Conservation (phyloP, 2,888 invertebrate genomes). For the Tetranychus truncatus region DNA sequence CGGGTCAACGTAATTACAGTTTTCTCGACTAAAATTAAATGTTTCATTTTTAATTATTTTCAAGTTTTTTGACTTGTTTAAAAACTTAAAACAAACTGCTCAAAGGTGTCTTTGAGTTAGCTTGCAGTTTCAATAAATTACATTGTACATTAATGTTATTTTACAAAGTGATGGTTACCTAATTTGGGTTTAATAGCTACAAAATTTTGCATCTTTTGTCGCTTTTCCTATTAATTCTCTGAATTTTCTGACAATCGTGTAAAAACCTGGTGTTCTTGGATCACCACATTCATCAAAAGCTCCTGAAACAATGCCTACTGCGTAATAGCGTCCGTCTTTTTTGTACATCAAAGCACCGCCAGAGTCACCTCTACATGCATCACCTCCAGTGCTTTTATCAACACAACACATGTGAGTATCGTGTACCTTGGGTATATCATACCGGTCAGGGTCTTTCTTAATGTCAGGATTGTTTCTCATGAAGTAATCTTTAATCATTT, state of each 20-base stretch:
- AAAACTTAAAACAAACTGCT: too few species aligned
- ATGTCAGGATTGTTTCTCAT: conserved; percentile 6
- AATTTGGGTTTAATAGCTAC: not conserved
- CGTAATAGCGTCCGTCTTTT: not conserved
- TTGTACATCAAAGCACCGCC: conserved; percentile 9
- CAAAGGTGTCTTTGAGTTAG: too few species aligned
- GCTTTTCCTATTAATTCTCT: not conserved
- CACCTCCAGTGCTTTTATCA: conserved; percentile 2
- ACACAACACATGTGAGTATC: conserved; percentile 9
- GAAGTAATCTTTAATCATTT: not conserved
- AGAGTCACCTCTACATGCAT: conserved; percentile 8
- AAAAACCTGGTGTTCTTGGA: conserved; percentile 1
- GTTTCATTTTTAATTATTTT: too few species aligned
- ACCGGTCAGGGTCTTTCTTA: not conserved
- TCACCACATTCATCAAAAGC: conserved; percentile 11
- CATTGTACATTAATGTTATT: not conserved
- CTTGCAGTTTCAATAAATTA: too few species aligned
- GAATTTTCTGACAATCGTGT: not conserved
- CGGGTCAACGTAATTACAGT: too few species aligned
- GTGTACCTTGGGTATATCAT: conserved; percentile 8
- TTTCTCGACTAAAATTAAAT: too few species aligned
- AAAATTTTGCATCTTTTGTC: not conserved
- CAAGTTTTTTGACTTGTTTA: too few species aligned
- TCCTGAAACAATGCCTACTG: conserved; percentile 6
- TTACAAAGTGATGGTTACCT: not conserved